Evolutionary conservation across 2,113 vertebrate genomes (phyloP).

Genomic region (Pseudorhombus dupliciocellatus): DNA sequence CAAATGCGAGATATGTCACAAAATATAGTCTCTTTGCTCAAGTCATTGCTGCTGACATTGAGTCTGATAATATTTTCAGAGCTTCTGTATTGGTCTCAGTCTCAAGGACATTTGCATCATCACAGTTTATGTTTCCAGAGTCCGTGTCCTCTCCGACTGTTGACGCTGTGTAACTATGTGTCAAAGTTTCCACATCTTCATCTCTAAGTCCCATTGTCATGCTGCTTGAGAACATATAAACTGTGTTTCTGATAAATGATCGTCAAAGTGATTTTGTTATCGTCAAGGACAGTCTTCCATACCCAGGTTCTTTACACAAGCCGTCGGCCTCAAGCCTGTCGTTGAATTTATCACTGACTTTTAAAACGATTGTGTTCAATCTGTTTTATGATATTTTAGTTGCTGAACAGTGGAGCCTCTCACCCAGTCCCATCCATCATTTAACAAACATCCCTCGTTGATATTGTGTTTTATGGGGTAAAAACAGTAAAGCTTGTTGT

Average conservation of each 20-base stretch:
- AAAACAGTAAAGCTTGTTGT: background rate
- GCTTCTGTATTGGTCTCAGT: no score
- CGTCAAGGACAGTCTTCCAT: background rate
- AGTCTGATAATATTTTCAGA: no score
- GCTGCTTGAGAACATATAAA: background rate
- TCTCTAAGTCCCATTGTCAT: background rate
- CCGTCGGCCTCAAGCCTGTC: background rate
- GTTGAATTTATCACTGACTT: background rate
- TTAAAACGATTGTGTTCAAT: background rate
- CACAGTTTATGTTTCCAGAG: no score
- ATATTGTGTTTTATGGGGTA: background rate
- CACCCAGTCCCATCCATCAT: slow-evolving; percentile 6
- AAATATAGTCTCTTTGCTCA: background rate
- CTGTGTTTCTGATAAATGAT: background rate
- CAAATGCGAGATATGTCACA: background rate
- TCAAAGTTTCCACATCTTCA: background rate
- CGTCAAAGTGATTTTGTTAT: background rate
- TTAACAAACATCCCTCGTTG: background rate
- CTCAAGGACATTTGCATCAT: no score
- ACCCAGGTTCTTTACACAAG: no score
- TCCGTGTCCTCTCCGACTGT: no score
- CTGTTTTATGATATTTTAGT: background rate
- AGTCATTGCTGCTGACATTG: no score
- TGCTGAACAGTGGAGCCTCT: background rate
- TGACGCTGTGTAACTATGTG: background rate